Percentiles rank a stretch among this genome's conserved stretches.
Evolutionary conservation across 2,888 invertebrate genomes (phyloP).

Genomic region (Netelia fuscicornis): DNA sequence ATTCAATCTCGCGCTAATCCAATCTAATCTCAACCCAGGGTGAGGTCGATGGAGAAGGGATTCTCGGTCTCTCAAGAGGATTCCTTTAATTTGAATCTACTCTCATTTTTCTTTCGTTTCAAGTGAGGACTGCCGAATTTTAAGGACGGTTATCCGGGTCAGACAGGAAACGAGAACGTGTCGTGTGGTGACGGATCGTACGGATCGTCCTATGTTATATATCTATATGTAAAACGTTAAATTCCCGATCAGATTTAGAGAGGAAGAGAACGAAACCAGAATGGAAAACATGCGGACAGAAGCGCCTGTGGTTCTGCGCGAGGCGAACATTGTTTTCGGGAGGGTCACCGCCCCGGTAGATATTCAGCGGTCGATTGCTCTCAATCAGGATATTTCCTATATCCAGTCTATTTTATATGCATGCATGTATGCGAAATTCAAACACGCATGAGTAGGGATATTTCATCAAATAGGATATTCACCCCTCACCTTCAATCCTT

Average conservation of each 20-base stretch:
- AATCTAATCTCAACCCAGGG: conserved; percentile 33
- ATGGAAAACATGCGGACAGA: conserved; percentile 9
- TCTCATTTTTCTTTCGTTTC: conserved; percentile 23
- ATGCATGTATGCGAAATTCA: conserved; percentile 31
- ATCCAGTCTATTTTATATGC: background rate
- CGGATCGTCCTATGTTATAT: background rate
- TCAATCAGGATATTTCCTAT: conserved; percentile 28
- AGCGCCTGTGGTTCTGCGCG: conserved; percentile 7
- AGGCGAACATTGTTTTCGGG: conserved; percentile 46
- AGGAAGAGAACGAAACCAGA: background rate
- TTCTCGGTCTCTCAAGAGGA: background rate
- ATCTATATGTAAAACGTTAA: background rate
- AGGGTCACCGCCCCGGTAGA: conserved; percentile 22
- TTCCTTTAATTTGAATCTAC: conserved; percentile 46
- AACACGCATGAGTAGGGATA: conserved; percentile 37
- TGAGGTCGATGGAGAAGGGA: background rate
- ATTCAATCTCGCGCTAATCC: conserved; percentile 59
- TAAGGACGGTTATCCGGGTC: conserved; percentile 12
- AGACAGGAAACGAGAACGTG: background rate
- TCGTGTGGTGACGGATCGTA: background rate
- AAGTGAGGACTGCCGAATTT: conserved; percentile 6
- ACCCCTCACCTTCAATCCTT: no score
- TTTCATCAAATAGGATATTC: conserved; percentile 60
- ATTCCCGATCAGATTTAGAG: background rate
- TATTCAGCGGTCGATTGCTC: conserved; percentile 36